A percentile compares a stretch with the other conserved stretches of the same genome.
These are phyloP conservation scores for Pterois miles DNA, from an alignment of 2,797 vertebrate genomes.

Conservation along the genomic window DNA sequence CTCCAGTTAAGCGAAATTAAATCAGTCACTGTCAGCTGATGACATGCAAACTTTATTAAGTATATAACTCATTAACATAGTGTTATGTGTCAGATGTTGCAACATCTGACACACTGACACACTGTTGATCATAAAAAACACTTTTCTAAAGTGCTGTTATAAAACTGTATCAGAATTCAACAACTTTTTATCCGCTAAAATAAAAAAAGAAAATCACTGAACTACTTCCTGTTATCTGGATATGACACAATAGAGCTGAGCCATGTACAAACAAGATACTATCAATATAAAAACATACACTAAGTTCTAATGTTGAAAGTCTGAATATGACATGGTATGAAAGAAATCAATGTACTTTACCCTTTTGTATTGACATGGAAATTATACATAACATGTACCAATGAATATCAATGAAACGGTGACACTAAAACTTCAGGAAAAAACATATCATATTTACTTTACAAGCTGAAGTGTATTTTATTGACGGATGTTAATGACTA, in stretches of 20 bases:
- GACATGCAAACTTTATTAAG: neutral
- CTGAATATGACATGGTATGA: neutral
- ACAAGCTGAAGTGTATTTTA: no score
- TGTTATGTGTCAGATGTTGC: neutral
- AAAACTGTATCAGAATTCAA: neutral
- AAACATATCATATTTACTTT: no score
- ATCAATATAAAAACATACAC: neutral
- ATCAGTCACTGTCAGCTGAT: conserved; percentile 3
- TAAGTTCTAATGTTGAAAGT: neutral
- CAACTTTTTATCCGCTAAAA: neutral
- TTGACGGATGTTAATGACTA: no score
- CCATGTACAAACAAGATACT: neutral
- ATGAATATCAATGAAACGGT: neutral
- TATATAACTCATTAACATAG: neutral
- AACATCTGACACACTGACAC: neutral
- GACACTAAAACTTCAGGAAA: no score
- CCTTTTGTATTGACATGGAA: neutral
- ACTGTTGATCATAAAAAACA: neutral
- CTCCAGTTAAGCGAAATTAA: neutral
- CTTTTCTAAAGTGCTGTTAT: neutral
- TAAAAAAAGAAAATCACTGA: neutral
- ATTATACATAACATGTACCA: neutral
- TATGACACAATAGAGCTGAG: neutral
- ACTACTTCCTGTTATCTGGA: neutral
- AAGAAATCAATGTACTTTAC: neutral